phyloP scores from a whole-genome alignment of 2,888 invertebrate species.

The Limnephilus rhombicus region DNA sequence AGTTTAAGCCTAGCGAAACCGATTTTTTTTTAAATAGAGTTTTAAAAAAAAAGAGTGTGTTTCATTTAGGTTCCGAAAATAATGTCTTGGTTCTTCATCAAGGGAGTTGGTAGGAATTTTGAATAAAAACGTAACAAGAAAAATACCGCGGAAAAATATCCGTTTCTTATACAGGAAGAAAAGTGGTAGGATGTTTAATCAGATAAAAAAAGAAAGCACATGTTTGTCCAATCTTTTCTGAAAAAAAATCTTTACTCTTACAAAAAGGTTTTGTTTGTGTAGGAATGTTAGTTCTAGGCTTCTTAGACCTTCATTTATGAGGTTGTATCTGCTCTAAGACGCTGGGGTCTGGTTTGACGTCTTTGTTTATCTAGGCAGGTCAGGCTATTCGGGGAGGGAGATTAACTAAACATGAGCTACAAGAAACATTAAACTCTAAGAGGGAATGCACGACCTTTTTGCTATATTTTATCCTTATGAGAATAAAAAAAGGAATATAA shows the following conservation, averaged over 20 bases:
- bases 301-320: constrained; percentile 13
- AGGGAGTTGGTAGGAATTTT: not conserved
- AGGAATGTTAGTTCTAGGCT: not conserved
- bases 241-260: not conserved
- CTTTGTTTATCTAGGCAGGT: constrained; percentile 39
- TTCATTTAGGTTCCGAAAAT: too few relatives aligned
- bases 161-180: not conserved
- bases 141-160: not conserved
- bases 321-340: constrained; percentile 20
- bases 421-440: not conserved
- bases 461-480: not conserved
- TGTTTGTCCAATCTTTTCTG: not conserved
- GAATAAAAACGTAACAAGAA: not conserved
- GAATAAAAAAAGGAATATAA: too few relatives aligned
- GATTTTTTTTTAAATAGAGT: too few relatives aligned
- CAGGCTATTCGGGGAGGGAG: not conserved
- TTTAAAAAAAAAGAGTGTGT: too few relatives aligned
- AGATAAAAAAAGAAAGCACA: not conserved
- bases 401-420: constrained; percentile 21
- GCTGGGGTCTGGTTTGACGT: constrained; percentile 15
- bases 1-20: too few relatives aligned
- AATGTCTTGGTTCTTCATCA: not conserved
- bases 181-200: not conserved
- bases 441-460: not conserved
- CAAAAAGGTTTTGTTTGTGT: not conserved